phyloP scores from a whole-genome alignment of 1,140 invertebrate species.

The Schlechtendalia chinensis region DNA sequence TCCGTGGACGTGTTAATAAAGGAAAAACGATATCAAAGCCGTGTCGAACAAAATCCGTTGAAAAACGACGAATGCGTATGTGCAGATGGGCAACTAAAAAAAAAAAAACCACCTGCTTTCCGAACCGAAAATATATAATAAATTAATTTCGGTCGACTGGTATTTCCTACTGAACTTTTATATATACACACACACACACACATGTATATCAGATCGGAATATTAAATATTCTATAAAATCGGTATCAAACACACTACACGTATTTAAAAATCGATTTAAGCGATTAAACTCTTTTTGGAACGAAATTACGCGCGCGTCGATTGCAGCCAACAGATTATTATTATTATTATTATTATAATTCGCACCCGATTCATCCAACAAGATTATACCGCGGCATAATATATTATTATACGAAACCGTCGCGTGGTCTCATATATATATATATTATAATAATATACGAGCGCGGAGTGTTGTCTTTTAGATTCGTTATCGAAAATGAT shows the following conservation, averaged over 20 bases:
- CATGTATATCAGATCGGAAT: not conserved
- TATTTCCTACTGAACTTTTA: constrained; percentile 5
- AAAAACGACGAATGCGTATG: too few relatives aligned
- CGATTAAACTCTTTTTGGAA: not conserved
- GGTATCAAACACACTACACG: not conserved
- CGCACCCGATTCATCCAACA: not conserved
- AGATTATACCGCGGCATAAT: not conserved
- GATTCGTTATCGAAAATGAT: too few relatives aligned
- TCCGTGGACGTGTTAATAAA: too few relatives aligned
- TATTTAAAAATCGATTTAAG: not conserved
- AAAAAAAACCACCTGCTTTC: not conserved
- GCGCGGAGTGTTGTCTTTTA: too few relatives aligned
- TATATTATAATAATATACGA: too few relatives aligned
- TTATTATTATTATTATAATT: not conserved
- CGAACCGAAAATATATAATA: not conserved
- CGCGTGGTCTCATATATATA: not conserved
- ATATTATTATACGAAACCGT: not conserved
- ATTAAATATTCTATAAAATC: not conserved
- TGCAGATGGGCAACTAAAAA: not conserved
- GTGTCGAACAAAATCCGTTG: too few relatives aligned
- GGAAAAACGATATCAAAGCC: not conserved
- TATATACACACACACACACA: not conserved
- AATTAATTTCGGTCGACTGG: not conserved
- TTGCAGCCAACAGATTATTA: not conserved
- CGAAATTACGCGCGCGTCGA: not conserved